phyloP scores from a whole-genome alignment of 2,113 vertebrate genomes.

The Trachemys scripta region DNA sequence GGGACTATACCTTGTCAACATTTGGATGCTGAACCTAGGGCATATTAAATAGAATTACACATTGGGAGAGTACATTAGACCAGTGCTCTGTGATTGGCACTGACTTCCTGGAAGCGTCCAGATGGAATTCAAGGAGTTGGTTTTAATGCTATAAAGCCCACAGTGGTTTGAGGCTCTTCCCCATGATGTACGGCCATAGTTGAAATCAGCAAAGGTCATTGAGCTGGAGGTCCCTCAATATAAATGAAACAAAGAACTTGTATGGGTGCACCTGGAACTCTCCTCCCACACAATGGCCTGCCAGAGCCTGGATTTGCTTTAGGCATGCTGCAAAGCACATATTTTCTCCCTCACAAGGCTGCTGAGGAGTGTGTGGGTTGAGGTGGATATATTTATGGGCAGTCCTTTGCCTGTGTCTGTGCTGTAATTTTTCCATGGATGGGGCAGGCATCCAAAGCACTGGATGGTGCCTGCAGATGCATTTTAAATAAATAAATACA shows the following conservation, averaged over 20 bases:
- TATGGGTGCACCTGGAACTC: neutral
- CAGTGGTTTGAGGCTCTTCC: neutral
- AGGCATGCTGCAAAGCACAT: neutral
- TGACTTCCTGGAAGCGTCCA: rapidly evolving
- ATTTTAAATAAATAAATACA: neutral
- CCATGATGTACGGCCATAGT: neutral
- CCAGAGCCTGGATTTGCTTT: neutral
- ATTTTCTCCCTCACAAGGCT: neutral
- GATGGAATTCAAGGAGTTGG: neutral
- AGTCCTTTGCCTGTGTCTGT: neutral
- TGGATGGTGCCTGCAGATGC: neutral
- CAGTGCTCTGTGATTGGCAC: rapidly evolving
- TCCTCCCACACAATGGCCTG: neutral
- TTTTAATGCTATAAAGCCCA: neutral
- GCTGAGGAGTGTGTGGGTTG: neutral
- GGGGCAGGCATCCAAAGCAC: neutral
- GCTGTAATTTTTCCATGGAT: rapidly evolving
- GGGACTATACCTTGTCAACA: neutral
- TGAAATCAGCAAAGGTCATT: neutral
- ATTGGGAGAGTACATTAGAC: neutral
- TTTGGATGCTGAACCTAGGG: rapidly evolving
- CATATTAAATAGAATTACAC: neutral
- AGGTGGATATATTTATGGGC: neutral
- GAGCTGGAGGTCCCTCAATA: neutral
- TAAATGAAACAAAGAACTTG: neutral